Evolutionary conservation across 2,888 invertebrate genomes (phyloP).

Genomic region (Strigamia transsilvanica): DNA sequence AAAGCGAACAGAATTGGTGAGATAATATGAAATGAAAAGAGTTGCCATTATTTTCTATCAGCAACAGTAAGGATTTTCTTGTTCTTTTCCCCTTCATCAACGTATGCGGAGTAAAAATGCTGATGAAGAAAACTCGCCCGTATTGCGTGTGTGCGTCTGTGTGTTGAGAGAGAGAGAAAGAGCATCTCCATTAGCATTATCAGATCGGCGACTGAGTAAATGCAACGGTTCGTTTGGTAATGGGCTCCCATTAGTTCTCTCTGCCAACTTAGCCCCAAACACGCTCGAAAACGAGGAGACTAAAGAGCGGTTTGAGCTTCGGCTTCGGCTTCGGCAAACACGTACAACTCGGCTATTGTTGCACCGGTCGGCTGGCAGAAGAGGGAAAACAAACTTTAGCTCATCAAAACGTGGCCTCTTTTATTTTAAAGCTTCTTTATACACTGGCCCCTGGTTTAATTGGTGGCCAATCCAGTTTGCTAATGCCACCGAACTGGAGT

Average conservation of each 20-base stretch:
- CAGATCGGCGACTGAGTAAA: slow-evolving; percentile 41
- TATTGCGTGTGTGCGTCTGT: background rate
- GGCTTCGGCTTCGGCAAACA: background rate
- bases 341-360: background rate
- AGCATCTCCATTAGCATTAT: slow-evolving; percentile 42
- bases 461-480: background rate
- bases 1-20: slow-evolving; percentile 33
- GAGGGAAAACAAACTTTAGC: background rate
- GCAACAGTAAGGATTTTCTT: slow-evolving; percentile 1
- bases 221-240: slow-evolving; percentile 39
- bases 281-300: background rate
- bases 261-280: slow-evolving; percentile 34
- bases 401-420: no score
- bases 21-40: slow-evolving; percentile 40
- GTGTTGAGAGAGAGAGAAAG: slow-evolving; percentile 5
- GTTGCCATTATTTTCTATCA: slow-evolving; percentile 40
- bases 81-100: background rate
- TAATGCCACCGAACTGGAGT: background rate
- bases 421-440: background rate
- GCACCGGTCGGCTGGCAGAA: background rate
- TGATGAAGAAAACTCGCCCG: background rate
- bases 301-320: slow-evolving; percentile 34
- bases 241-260: slow-evolving; percentile 34
- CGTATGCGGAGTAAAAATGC: slow-evolving; percentile 3
- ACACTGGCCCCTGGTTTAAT: background rate